A percentile compares a stretch with the other conserved stretches of the same genome.
Evolutionary conservation across 2,888 invertebrate genomes (phyloP).

Genomic region (Pterostichus niger): DNA sequence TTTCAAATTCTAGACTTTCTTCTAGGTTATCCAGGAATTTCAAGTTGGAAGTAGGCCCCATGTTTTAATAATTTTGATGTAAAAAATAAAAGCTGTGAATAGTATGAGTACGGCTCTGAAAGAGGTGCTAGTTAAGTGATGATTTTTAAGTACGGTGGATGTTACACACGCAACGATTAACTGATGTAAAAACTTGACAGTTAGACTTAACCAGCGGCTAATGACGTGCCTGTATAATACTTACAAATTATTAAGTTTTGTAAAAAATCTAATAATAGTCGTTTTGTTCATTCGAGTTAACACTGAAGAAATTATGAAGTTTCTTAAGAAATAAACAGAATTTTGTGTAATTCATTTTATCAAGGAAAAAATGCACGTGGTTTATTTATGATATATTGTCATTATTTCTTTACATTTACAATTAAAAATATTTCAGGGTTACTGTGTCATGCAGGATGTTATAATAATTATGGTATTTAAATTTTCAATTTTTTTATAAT

Average conservation of each 20-base stretch:
- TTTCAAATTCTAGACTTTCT: too few relatives aligned
- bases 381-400: not conserved
- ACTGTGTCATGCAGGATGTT: slow-evolving; percentile 13
- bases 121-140: slow-evolving; percentile 19
- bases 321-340: slow-evolving; percentile 23
- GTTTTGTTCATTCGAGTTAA: slow-evolving; percentile 36
- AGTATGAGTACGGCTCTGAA: not conserved
- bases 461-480: slow-evolving; percentile 26
- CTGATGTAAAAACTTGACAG: slow-evolving; percentile 44
- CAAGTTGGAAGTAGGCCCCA: too few relatives aligned
- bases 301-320: slow-evolving; percentile 22
- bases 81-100: too few relatives aligned
- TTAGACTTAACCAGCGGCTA: slow-evolving; percentile 39
- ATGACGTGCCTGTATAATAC: slow-evolving; percentile 47
- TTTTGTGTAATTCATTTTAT: slow-evolving; percentile 23
- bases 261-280: slow-evolving; percentile 35
- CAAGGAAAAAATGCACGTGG: slow-evolving; percentile 10
- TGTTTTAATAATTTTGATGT: too few relatives aligned
- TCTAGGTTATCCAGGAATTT: too few relatives aligned
- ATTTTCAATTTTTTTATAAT: slow-evolving; percentile 14
- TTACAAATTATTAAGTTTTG: slow-evolving; percentile 39
- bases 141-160: slow-evolving; percentile 21
- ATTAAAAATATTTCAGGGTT: slow-evolving; percentile 22
- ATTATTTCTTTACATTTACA: not conserved
- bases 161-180: slow-evolving; percentile 51